Conservation (phyloP, 2,113 vertebrate species). For the Austrofundulus limnaeus region DNA sequence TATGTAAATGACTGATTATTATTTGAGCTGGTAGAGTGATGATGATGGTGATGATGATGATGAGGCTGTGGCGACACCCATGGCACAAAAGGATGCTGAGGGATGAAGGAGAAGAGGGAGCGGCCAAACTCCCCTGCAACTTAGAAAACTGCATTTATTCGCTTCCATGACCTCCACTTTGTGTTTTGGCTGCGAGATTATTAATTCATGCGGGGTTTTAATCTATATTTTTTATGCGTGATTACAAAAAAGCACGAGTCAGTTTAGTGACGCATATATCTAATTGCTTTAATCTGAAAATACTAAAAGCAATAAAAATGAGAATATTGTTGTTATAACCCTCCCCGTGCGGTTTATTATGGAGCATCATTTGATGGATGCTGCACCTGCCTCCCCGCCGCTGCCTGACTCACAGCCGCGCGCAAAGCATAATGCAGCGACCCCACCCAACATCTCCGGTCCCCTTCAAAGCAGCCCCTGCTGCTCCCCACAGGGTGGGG, state of each 20-base stretch:
- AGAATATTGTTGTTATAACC: neutral
- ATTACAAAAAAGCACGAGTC: neutral
- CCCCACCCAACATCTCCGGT: conserved; percentile 81
- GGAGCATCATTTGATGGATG: conserved; percentile 43
- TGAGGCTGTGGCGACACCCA: conserved; percentile 66
- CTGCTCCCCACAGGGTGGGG: conserved; percentile 42
- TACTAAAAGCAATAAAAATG: neutral
- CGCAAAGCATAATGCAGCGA: conserved; percentile 83
- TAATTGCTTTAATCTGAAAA: neutral
- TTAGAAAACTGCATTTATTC: neutral
- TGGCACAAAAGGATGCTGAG: conserved; percentile 76
- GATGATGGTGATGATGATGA: conserved; percentile 31
- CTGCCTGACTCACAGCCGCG: conserved; percentile 70
- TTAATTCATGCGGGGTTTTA: too few species aligned
- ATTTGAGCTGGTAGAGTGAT: neutral
- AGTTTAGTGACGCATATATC: conserved; percentile 54
- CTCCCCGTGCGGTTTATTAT: neutral
- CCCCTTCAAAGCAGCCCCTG: conserved; percentile 39
- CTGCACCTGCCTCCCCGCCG: conserved; percentile 68
- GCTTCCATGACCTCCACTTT: neutral
- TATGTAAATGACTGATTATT: too few species aligned
- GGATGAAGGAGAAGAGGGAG: conserved; percentile 56
- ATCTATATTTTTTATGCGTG: neutral
- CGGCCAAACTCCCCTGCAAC: conserved; percentile 62
- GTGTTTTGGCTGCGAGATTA: neutral